Percentiles rank a stretch among this genome's conserved stretches.
These are phyloP conservation scores for Toxonevra muliebris DNA, from an alignment of 2,888 invertebrate species.

Conservation along the genomic window DNA sequence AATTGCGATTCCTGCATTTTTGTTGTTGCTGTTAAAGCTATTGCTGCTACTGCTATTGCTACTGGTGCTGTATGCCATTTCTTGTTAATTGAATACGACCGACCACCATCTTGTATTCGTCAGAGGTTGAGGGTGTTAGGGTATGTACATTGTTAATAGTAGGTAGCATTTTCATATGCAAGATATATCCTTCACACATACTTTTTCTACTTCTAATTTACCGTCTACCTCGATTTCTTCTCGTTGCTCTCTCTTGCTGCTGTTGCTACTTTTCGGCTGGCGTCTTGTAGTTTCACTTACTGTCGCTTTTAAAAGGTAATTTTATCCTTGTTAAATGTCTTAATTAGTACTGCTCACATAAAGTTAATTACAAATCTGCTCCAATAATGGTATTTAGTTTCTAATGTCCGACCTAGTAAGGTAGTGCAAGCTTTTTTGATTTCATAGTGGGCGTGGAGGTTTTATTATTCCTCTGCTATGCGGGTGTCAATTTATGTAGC, in stretches of 20 bases:
- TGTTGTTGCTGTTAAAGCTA: background rate
- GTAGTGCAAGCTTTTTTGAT: background rate
- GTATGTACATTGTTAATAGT: background rate
- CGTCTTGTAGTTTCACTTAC: constrained; percentile 9
- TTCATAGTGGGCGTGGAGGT: background rate
- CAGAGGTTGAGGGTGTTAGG: background rate
- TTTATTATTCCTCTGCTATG: background rate
- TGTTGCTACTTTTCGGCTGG: constrained; percentile 2
- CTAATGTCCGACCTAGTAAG: constrained; percentile 25
- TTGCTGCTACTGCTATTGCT: background rate
- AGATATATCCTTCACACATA: background rate
- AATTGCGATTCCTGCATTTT: background rate
- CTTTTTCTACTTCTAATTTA: too few relatives aligned
- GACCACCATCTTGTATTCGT: background rate
- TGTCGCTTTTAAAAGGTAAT: constrained; percentile 36
- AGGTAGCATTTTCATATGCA: too few relatives aligned
- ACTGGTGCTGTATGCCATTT: background rate
- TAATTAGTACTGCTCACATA: constrained; percentile 45
- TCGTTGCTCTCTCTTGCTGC: background rate
- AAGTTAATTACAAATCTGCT: constrained; percentile 47
- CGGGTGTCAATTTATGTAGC: constrained; percentile 16
- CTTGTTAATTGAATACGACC: constrained; percentile 8
- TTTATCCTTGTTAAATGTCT: constrained; percentile 44
- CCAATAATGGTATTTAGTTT: constrained; percentile 39
- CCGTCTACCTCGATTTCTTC: too few relatives aligned